Evolutionary conservation across 2,888 invertebrate species (phyloP), one percentile per base, ranked within the genome.

Genomic region (Muschampia plurimacula): DNA sequence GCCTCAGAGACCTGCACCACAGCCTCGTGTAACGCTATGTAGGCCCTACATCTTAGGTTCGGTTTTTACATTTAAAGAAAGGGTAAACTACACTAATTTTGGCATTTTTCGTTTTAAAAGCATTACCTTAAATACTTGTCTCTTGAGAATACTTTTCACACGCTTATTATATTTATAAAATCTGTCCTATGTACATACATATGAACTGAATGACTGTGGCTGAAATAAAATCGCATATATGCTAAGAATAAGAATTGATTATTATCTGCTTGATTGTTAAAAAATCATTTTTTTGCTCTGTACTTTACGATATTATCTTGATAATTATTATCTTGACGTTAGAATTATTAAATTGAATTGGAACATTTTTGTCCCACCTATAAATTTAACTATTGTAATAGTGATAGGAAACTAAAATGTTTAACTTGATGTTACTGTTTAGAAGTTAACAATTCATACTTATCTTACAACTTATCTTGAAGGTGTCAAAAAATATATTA

Each of bases 1-100:
- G 13, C 71, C 60, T 49, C 59, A 71, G 66, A 81, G 82, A 81
- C 82, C 82, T 80, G 81, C 78, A 77, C 77, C 78, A 75, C 80
- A 83, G 78, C 81, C 80, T 79, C 75, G 78, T 67, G 80, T 82
- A 82, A 81, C 79, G 81, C 83, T 83, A 82, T 82, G 83, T 88
- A 86, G 84, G 79, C 80, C 77, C 81, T 84, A 86, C 86, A 87
- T 86, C 85, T 84, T 87, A 83, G 87, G 86, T 90, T 89, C 88
- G 86, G 86, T 86, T 87, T 81, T 74, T 75, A 77, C 78, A 77
- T 80, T 79, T 74, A 77, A 76, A 75, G 73, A 57, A 74, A 75
- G 69, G 75, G 79, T 79, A 77, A 80, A 79, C 77, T 77, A 75
- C 75, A 74, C 28, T 74, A 77, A 77, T 74, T 55, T 57, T 75